Evolutionary conservation across 2,888 invertebrate genomes (phyloP).

Genomic region (Macrosoma leucophasiata): DNA sequence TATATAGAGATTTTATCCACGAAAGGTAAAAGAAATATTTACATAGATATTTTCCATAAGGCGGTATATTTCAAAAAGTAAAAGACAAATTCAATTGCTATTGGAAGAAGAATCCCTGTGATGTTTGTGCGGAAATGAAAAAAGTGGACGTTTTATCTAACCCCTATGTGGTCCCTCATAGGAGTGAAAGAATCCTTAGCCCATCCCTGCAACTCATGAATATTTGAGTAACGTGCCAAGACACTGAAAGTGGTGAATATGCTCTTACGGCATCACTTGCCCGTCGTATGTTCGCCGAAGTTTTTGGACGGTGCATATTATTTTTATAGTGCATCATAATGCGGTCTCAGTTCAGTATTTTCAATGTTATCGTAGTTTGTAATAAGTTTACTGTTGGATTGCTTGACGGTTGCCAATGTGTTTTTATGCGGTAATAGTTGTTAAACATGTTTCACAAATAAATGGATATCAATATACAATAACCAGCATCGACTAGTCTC

Average conservation of each 20-base stretch:
- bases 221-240: slow-evolving; percentile 53
- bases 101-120: slow-evolving; percentile 51
- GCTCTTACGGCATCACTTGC: no score
- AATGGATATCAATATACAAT: no score
- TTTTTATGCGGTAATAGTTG: no score
- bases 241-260: slow-evolving; percentile 50
- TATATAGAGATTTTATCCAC: slow-evolving; percentile 12
- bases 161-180: slow-evolving; percentile 40
- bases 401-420: background rate
- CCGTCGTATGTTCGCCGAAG: no score
- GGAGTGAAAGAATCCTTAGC: no score
- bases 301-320: slow-evolving; percentile 14
- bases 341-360: slow-evolving; percentile 23
- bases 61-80: slow-evolving; percentile 33
- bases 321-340: background rate
- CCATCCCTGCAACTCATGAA: slow-evolving; percentile 54
- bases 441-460: no score
- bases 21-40: slow-evolving; percentile 25
- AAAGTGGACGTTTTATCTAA: slow-evolving; percentile 59
- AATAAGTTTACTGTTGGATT: slow-evolving; percentile 11
- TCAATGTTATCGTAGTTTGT: slow-evolving; percentile 24
- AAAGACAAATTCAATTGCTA: slow-evolving; percentile 59
- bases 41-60: slow-evolving; percentile 28
- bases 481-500: no score
- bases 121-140: slow-evolving; percentile 56